These are phyloP conservation scores for Zoanthus gigantus DNA, from an alignment of 92 coral and sea anemone genomes.

Conservation along the genomic window DNA sequence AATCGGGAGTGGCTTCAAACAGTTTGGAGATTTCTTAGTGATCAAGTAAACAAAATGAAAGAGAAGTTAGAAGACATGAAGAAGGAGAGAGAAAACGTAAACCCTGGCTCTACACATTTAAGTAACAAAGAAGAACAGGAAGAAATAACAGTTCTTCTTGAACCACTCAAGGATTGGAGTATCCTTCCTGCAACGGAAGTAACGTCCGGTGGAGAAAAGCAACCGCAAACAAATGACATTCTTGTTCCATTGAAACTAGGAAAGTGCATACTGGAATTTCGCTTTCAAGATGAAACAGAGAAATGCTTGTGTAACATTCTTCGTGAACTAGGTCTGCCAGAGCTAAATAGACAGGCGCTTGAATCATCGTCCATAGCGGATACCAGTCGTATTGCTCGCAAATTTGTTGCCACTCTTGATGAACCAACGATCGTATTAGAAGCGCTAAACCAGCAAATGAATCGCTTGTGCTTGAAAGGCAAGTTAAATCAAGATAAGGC, in stretches of 20 bases:
- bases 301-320: neutral
- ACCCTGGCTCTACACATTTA: neutral
- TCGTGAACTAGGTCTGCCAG: conserved; percentile 35
- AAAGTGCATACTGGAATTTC: conserved; percentile 31
- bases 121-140: conserved; percentile 23
- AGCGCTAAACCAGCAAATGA: conserved; percentile 11
- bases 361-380: neutral
- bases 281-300: neutral
- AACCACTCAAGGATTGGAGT: conserved; percentile 57
- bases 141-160: conserved; percentile 12
- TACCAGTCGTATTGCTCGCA: neutral
- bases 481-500: neutral
- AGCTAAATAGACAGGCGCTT: conserved; percentile 24
- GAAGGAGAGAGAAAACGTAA: neutral
- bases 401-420: conserved; percentile 28
- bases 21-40: conserved; percentile 3
- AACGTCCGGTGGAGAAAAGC: neutral
- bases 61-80: neutral
- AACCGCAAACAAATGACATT: conserved; percentile 7
- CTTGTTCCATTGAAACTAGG: conserved; percentile 60
- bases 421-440: conserved; percentile 38
- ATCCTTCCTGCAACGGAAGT: conserved; percentile 45
- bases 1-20: conserved; percentile 21
- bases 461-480: neutral
- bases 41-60: neutral